Percentiles rank a stretch among this genome's conserved stretches.
phyloP scores from a whole-genome alignment of 1,140 invertebrate genomes.

The Anastrepha obliqua region DNA sequence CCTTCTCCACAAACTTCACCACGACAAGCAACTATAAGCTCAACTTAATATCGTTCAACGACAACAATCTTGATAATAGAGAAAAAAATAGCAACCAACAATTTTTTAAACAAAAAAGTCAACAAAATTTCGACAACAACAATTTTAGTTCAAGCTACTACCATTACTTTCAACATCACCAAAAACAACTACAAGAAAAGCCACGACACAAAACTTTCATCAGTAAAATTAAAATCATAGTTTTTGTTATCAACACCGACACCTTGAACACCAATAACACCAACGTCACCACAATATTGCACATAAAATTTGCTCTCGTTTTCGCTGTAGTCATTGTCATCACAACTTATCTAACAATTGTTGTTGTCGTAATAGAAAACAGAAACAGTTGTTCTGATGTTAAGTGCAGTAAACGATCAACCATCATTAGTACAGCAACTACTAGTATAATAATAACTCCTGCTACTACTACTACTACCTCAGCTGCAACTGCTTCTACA shows the following conservation, averaged over 20 bases:
- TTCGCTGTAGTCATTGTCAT: constrained; percentile 52
- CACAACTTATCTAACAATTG: constrained; percentile 46
- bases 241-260: constrained; percentile 44
- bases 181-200: constrained; percentile 49
- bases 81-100: constrained; percentile 31
- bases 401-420: constrained; percentile 50
- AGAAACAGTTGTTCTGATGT: constrained; percentile 51
- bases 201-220: constrained; percentile 42
- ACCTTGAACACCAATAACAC: constrained; percentile 53
- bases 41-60: constrained; percentile 36
- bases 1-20: constrained; percentile 66
- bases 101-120: constrained; percentile 52
- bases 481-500: constrained; percentile 54
- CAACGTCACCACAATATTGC: constrained; percentile 54
- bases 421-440: constrained; percentile 44
- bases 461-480: constrained; percentile 53
- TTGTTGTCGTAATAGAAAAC: constrained; percentile 55
- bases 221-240: constrained; percentile 42
- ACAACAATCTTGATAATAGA: constrained; percentile 53
- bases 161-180: constrained; percentile 44
- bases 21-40: constrained; percentile 56
- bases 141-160: constrained; percentile 45
- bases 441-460: constrained; percentile 37
- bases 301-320: constrained; percentile 42
- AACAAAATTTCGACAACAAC: constrained; percentile 57